Base-by-base conservation (phyloP, 2,113 vertebrate genomes). In the Cryptotis parvus region DNA sequence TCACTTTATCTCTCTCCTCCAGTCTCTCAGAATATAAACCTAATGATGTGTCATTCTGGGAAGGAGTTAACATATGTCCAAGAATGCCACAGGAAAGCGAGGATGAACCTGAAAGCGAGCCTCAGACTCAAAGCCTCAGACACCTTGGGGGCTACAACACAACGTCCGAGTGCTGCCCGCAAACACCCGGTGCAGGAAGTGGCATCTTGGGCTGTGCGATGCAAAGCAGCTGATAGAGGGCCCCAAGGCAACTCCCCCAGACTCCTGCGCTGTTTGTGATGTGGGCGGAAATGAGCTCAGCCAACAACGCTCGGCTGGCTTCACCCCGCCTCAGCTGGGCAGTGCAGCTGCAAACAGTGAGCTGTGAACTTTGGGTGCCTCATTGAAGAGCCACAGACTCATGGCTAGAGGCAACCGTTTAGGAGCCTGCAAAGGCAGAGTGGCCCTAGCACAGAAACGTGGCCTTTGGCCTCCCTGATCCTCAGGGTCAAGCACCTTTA, bases 211-310 rank as follows among this genome's bases (percentile, higher is more conserved):
- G 74, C 45, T 63, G 16, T 1, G 49, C 78, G 74, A 85, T 84
- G 76, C 35, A 29, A 76, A 91, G 18, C 29, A 93, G 92, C 87
- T 37, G 37, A 69, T 39, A 80, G 37, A 61, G 68, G 85, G 39
- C 31, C 61, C 29, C 15, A 20, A 3, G 16, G 58, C 0, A 33
- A 58, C 37, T 74, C 89, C 41, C 75, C 83, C 89, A 84, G 2
- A 41, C 79, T 55, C 66, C 83, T 77, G 68, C 26, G 49, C n/a
- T 7, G 41, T 86, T 82, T 95, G 77, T 95, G 91, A 94, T 97
- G 93, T 95, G 95, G 96, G 94, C 49, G 89, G 95, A 94, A 94
- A 81, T 65, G 84, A 91, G 84, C 89, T 84, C 89, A 6, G 91
- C 41, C 72, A 14, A 6, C 52, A 33, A 80, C 6, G 90, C 90